Evolutionary conservation across 1,140 invertebrate species (phyloP).

Genomic region (Nephila pilipes): DNA sequence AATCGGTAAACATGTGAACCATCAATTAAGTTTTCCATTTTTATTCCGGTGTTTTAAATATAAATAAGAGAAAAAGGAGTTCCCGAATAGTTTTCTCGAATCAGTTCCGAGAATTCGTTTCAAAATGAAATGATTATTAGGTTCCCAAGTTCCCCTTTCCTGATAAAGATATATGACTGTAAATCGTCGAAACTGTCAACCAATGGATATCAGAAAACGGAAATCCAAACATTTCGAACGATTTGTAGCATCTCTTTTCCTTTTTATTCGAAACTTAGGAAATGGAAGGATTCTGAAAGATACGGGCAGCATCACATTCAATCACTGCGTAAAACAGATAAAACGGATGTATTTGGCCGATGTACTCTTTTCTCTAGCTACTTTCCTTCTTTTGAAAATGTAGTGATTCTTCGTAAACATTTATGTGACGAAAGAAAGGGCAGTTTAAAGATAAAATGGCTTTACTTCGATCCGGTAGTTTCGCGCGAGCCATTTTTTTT

Average conservation of each 20-base stretch:
- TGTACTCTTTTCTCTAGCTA: neutral
- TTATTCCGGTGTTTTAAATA: neutral
- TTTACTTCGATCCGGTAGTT: neutral
- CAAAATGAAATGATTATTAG: neutral
- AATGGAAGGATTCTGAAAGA: neutral
- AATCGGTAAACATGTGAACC: neutral
- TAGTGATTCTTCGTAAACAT: neutral
- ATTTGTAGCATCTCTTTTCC: neutral
- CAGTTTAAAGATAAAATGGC: neutral
- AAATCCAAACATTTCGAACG: neutral
- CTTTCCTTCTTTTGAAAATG: neutral
- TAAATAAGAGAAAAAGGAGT: neutral
- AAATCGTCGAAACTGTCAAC: neutral
- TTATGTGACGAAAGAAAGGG: neutral
- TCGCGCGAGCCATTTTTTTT: no score
- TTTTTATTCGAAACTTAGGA: neutral
- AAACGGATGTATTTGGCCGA: neutral
- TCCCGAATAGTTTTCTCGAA: neutral
- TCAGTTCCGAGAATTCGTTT: neutral
- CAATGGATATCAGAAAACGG: neutral
- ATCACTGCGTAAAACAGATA: constrained; percentile 4
- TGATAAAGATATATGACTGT: neutral
- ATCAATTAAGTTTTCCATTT: neutral
- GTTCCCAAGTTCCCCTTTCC: neutral
- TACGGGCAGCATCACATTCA: neutral